Evolutionary conservation across 2,113 vertebrate genomes (phyloP), one percentile per base, ranked within the genome.

Genomic region (Paradisaea rubra): DNA sequence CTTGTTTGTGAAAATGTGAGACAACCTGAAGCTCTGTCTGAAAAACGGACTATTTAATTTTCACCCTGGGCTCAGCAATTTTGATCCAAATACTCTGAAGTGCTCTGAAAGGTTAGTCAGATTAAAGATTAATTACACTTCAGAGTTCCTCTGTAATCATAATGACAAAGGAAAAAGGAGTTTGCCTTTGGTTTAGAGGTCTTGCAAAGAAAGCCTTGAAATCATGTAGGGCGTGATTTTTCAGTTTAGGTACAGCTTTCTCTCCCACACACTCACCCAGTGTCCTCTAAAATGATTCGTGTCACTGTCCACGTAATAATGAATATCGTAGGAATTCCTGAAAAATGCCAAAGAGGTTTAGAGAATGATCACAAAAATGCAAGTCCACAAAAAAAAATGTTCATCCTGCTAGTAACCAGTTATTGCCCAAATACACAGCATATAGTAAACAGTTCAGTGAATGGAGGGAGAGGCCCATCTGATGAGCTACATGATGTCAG

Each of bases 261-360:
- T 53, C 11, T 80, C 41, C 20, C 44, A 9, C 20, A 31, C 81
- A 98, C 98, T 98, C 96, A 99, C 99, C 98, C 98, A 0, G 98
- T 98, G 94, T 99, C 98, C 44, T 99, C 99, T n/a, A 99, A 91
- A 68, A 98, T 97, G 89, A 99, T 95, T 87, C 99, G 97, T 37
- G 98, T 97, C 54, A 97, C 90, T 21, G 97, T 98, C 99, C 99
- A 99, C 0, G 94, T 97, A 9, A 97, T 96, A 21, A 98, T 98
- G 78, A 99, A 98, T 90, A 99, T 50, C 0, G 98, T 98, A 91
- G 99, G 99, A 93, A 98, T 97, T 71, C 99, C 99, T 99, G 97
- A 9, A 22, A 93, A 94, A 81, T 44, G 22, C 15, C 79, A 91
- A 19, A 79, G 42, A 66, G 6, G 5, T 68, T 92, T 45, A 68